Evolutionary conservation across 2,888 invertebrate species (phyloP).

Genomic region (Catocala sponsa): DNA sequence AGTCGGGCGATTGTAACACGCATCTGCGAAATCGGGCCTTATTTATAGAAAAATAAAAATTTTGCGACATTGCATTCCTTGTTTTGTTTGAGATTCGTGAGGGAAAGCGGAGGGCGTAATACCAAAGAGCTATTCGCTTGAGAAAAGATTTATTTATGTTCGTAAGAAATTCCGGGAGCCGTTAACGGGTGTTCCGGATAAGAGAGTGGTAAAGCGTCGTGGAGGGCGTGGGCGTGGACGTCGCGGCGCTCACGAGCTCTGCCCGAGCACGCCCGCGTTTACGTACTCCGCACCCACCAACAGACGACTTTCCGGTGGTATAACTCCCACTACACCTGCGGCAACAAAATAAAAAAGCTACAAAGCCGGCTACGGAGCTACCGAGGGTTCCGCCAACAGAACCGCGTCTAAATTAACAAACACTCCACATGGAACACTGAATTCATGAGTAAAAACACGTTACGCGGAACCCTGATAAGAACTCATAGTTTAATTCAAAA

Average conservation of each 20-base stretch:
- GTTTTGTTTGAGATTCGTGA: conserved; percentile 60
- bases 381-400: conserved; percentile 68
- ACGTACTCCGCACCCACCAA: conserved; percentile 90
- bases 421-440: conserved; percentile 60
- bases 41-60: conserved; percentile 58
- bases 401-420: conserved; percentile 73
- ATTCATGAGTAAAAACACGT: conserved; percentile 44
- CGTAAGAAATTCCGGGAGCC: conserved; percentile 80
- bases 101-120: conserved; percentile 74
- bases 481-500: conserved; percentile 61
- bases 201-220: conserved; percentile 67
- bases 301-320: conserved; percentile 89
- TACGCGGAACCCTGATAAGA: conserved; percentile 58
- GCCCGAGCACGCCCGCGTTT: conserved; percentile 85
- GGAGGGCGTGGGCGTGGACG: conserved; percentile 57
- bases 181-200: conserved; percentile 78
- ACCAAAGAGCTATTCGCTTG: conserved; percentile 81
- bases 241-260: conserved; percentile 78
- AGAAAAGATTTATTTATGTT: conserved; percentile 83
- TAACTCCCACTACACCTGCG: conserved; percentile 90
- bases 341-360: conserved; percentile 87
- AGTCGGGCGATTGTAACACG: conserved; percentile 81
- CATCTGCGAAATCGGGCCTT: conserved; percentile 81
- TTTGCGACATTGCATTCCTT: conserved; percentile 86
- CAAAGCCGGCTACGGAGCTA: conserved; percentile 79